Evolutionary conservation across 2,888 invertebrate species (phyloP), one percentile per base, ranked within the genome.

Genomic region (Chaitophorus viminalis): DNA sequence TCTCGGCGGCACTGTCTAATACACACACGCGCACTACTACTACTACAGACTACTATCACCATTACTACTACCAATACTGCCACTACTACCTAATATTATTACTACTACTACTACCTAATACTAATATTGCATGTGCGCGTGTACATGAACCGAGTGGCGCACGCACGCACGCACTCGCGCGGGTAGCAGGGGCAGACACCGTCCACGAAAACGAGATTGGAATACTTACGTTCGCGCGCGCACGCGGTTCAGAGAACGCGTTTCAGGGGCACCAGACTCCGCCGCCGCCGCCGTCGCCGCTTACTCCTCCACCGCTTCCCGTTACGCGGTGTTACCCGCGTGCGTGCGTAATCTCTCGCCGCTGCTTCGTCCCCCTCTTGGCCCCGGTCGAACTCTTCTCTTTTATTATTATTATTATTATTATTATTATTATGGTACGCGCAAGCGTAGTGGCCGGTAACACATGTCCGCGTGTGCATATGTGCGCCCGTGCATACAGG

Each of bases 121-220:
- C 33, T 82, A 54, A 31, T 82, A 82, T n/a, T 82, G 68, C 31
- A 14, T 4, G 68, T 31, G 68, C 14, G 68, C 11, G 70, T 70
- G 29, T 70, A 11, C 11, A 29, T 29, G 70, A 2, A 0, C 65
- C 18, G 31, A 36, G 31, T 46, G 46, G 70, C 31, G 29, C 70
- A 2, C 70, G 2, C 17, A 6, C 17, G 14, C 31, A 21, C 21
- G 25, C 25, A 60, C 60, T 3, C 60, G 0, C 25, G 33, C 52
- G 68, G 65, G 65, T 17, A 14, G 46, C 33, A 70, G 75, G 21
- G 60, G 65, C 70, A 68, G 68, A n/a, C 70, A 78, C 54, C 78
- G 78, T 78, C 78, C 79, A 86, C 79, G 78, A 85, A 86, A 86
- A 86, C 86, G 78, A 78, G 86, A 78, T 86, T 86, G 79, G 54